A percentile compares a stretch with the other conserved stretches of the same genome.
Conservation (phyloP, 2,113 vertebrate genomes). For the Hyperopisus bebe region DNA sequence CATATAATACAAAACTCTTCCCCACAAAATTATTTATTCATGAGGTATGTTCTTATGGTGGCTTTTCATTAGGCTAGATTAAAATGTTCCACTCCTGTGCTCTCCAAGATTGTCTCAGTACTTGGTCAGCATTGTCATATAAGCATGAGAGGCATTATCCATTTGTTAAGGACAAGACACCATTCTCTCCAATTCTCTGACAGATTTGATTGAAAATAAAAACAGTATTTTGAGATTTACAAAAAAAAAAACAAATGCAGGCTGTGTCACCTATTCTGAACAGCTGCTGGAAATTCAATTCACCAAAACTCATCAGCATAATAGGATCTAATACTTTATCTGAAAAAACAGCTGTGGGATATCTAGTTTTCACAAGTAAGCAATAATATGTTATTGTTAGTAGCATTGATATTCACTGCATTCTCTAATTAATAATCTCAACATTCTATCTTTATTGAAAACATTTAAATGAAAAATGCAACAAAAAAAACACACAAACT, state of each 20-base stretch:
- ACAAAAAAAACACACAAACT: not conserved
- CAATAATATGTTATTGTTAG: not conserved
- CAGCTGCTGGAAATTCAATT: not conserved
- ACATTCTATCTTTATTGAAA: not conserved
- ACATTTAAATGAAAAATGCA: not conserved
- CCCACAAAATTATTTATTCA: not conserved
- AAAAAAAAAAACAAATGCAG: not conserved
- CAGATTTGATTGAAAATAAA: not conserved
- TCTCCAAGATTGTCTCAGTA: not conserved
- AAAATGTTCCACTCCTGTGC: not conserved
- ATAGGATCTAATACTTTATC: not conserved
- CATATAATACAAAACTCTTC: not conserved
- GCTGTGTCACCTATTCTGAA: not conserved
- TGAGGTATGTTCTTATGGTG: not conserved
- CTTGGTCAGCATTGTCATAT: not conserved
- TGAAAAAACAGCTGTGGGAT: not conserved
- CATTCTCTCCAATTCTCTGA: not conserved
- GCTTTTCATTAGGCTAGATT: not conserved
- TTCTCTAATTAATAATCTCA: not conserved
- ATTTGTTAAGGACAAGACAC: not conserved
- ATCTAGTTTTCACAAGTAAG: not conserved
- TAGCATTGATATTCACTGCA: not conserved
- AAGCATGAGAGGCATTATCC: not conserved
- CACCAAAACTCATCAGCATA: not conserved
- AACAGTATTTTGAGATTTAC: not conserved